Evolutionary conservation across 2,888 invertebrate species (phyloP), one percentile per base, ranked within the genome.

Genomic region (Cremastinae sp.): DNA sequence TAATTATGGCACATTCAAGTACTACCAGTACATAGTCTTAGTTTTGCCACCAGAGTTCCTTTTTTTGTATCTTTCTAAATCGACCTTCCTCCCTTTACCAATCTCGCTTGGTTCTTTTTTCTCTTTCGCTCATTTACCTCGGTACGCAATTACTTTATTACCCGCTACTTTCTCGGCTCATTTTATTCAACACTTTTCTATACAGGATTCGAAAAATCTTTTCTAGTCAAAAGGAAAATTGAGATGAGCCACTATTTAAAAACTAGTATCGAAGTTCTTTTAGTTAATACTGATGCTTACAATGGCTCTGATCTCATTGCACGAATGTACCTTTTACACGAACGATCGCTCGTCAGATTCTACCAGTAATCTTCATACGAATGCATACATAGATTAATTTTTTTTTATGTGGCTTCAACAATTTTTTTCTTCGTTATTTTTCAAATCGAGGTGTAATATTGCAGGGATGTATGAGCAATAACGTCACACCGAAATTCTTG

Each of bases 1-100:
- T 80, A 80, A 80, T 80, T 84, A 84, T 82, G 81, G 81, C 82
- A 83, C 81, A 83, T 84, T 81, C 74, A 81, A 82, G 75, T 79
- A 74, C 54, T 79, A n/a, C n/a, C n/a, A 69, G 71, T 75, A 34
- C 41, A 71, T 78, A 59, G 45, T 76, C 56, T 74, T 62, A 62
- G 69, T 72, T 76, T 75, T 69, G 73, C 75, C 62, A 74, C 75
- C 28, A 59, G 58, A 71, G 62, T 59, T 78, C 74, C 22, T 22
- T 73, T 43, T 47, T 56, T 56, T 69, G 51, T 43, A 38, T 43
- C 53, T 56, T 71, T 14, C 53, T 70, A 56, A 70, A 43, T 65
- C 4, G 53, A 65, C 64, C 68, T 58, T 65, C 47, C 43, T 51
- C 12, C 7, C n/a, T n/a, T 41, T 68, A 16, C 36, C 36, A 0